Evolutionary conservation across 2,888 invertebrate genomes (phyloP), one percentile per base, ranked within the genome.

Genomic region (Eupithecia tripunctaria): DNA sequence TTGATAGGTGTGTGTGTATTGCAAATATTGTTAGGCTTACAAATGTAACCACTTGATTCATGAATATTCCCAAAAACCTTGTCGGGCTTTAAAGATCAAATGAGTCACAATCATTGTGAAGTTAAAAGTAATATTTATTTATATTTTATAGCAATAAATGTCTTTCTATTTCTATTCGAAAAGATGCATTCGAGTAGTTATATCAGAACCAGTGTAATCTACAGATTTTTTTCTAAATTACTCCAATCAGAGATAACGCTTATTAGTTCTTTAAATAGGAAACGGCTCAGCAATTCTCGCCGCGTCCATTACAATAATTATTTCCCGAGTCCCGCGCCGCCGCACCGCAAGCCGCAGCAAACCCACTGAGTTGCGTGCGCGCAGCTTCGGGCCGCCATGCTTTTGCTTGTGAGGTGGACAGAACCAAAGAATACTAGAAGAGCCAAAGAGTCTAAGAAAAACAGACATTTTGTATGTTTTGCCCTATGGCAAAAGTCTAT

Each of bases 291-390:
- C 25, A 56, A 56, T 56, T 56, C 56, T 14, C 56, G 25, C 56
- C 25, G 56, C 25, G 56, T 56, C 25, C 14, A 56, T 56, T n/a
- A 59, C 32, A 68, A 62, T 71, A 72, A 72, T 75, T 72, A 75
- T 75, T 75, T 75, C 75, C 75, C 70, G 47, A 64, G 63, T 77
- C 77, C 70, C 36, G 25, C 5, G n/a, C 0, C 43, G 38, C 60
- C 59, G 14, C 47, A 70, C 60, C 59, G 14, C 47, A 70, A 71
- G 62, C 47, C 64, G 68, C 79, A 77, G 81, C 70, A 77, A 78
- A 80, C 76, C 74, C 79, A 81, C 36, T 2, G 65, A 74, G 79
- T 85, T 84, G 86, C 84, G 86, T 84, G 84, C 79, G 76, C 76
- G 73, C 74, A 70, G 75, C 72, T 64, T 72, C 59, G 69, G 68